Percentiles rank a stretch among this genome's conserved stretches.
Evolutionary conservation across 2,888 invertebrate genomes (phyloP).

Genomic region (Leptothorax acervorum): DNA sequence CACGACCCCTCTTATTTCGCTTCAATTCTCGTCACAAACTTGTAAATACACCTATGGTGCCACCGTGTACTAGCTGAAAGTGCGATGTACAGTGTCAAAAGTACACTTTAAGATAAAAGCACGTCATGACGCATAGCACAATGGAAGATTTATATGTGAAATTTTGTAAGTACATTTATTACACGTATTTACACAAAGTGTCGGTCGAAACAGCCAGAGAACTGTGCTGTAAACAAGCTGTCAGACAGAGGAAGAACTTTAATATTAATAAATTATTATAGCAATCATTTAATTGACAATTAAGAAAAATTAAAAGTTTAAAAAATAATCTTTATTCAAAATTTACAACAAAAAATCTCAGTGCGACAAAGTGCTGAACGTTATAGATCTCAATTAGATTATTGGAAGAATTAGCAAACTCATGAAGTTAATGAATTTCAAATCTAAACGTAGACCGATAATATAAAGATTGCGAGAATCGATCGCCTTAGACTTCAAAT

Average conservation of each 20-base stretch:
- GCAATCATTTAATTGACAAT: background rate
- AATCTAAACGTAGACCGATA: background rate
- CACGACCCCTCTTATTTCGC: constrained; percentile 61
- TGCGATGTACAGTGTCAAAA: background rate
- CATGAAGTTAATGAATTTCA: background rate
- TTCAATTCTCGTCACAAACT: constrained; percentile 59
- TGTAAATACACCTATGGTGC: constrained; percentile 59
- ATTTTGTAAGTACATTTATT: background rate
- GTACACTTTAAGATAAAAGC: constrained; percentile 5
- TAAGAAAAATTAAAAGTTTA: background rate
- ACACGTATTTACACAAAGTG: background rate
- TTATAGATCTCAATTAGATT: background rate
- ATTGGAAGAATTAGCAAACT: background rate
- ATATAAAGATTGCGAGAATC: background rate
- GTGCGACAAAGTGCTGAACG: background rate
- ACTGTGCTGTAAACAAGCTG: background rate
- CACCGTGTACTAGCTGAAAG: constrained; percentile 13
- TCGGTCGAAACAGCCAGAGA: background rate
- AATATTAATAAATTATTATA: background rate
- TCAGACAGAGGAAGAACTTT: background rate
- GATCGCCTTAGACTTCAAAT: constrained; percentile 2
- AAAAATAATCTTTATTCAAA: background rate
- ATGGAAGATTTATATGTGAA: background rate
- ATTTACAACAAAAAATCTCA: background rate
- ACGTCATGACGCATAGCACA: background rate